A percentile compares a stretch with the other conserved stretches of the same genome.
These are phyloP conservation scores for Nysson spinosus DNA, from an alignment of 2,888 invertebrate genomes.

Conservation along the genomic window DNA sequence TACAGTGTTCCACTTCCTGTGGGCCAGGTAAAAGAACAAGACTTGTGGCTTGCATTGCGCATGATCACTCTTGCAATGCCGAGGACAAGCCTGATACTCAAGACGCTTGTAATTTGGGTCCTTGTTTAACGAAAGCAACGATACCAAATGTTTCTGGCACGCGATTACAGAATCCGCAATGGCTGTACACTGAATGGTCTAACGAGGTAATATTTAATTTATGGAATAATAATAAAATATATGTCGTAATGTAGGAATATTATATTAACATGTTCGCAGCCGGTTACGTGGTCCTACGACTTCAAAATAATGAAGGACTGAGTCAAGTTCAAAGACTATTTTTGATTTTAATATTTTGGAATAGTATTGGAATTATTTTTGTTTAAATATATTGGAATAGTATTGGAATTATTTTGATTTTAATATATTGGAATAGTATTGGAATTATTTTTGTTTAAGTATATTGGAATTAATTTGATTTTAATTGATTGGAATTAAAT, in stretches of 20 bases:
- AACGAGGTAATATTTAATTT: slow-evolving; percentile 59
- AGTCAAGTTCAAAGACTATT: too few species aligned
- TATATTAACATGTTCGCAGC: too few species aligned
- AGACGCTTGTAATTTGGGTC: slow-evolving; percentile 80
- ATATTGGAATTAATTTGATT: too few species aligned
- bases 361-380: too few species aligned
- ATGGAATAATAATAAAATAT: neutral
- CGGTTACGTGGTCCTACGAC: too few species aligned
- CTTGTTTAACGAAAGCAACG: slow-evolving; percentile 71
- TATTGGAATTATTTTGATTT: too few species aligned
- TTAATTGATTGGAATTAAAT: too few species aligned
- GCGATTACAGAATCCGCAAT: slow-evolving; percentile 67
- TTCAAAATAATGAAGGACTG: too few species aligned
- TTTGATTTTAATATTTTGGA: too few species aligned
- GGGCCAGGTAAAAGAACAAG: slow-evolving; percentile 82
- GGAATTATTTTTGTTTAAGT: too few species aligned
- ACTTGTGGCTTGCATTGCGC: slow-evolving; percentile 79
- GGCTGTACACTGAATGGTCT: slow-evolving; percentile 83
- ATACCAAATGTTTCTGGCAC: slow-evolving; percentile 25
- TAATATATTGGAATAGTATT: too few species aligned
- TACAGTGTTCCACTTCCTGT: slow-evolving; percentile 84
- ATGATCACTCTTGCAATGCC: slow-evolving; percentile 55
- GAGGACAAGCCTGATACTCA: slow-evolving; percentile 77
- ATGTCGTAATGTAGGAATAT: neutral
- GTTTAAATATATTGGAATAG: too few species aligned